phyloP scores from a whole-genome alignment of 2,888 invertebrate genomes.

The Himalopsyche tibetana region DNA sequence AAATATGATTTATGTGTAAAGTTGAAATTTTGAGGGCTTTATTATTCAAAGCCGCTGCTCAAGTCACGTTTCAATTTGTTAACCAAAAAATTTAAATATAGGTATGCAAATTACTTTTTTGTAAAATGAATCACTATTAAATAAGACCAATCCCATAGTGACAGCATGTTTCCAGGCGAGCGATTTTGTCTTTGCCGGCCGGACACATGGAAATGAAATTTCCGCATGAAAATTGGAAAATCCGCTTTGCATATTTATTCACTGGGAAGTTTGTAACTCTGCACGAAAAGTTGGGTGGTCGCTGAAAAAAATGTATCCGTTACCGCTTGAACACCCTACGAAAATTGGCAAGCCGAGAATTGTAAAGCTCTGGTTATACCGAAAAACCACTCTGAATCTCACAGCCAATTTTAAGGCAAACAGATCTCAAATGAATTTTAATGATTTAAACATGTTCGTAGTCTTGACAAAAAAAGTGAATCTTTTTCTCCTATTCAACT shows the following conservation, averaged over 20 bases:
- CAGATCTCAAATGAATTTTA: too few relatives aligned
- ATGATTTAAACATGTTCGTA: too few relatives aligned
- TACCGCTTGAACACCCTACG: not conserved
- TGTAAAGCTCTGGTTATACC: conserved; percentile 1
- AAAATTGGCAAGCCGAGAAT: conserved; percentile 2
- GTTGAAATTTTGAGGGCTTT: too few relatives aligned
- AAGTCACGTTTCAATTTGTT: too few relatives aligned
- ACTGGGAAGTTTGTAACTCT: not conserved
- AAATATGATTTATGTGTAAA: too few relatives aligned
- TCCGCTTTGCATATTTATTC: conserved; percentile 40
- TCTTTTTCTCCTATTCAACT: too few relatives aligned
- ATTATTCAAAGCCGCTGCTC: too few relatives aligned
- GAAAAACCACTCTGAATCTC: not conserved
- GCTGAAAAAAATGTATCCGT: not conserved
- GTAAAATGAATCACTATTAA: not conserved
- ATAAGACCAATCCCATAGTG: not conserved
- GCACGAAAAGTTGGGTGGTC: not conserved
- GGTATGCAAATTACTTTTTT: not conserved
- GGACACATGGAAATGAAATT: conserved; percentile 23
- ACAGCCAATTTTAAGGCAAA: too few relatives aligned
- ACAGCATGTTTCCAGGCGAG: not conserved
- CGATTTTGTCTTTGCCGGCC: not conserved
- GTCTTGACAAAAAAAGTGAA: too few relatives aligned
- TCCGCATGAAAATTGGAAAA: conserved; percentile 37
- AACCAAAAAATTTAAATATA: not conserved